These are phyloP conservation scores for Triplophysa bombifrons DNA, from an alignment of 2,797 vertebrate genomes.

Conservation along the genomic window DNA sequence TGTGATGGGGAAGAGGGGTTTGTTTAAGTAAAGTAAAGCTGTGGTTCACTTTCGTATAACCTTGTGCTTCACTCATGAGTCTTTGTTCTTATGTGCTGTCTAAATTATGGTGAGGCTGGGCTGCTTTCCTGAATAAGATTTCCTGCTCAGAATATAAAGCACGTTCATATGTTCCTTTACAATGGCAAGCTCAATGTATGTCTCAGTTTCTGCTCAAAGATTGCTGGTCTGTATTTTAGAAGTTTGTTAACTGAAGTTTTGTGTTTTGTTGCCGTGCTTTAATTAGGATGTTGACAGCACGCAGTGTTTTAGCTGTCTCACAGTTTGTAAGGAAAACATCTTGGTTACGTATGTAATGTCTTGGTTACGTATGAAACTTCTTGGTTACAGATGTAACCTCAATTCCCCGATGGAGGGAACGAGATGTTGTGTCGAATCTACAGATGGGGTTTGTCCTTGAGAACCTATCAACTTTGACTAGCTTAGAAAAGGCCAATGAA, in stretches of 20 bases:
- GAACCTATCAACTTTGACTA: no score
- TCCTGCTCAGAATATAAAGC: conserved; percentile 46
- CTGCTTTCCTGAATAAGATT: conserved; percentile 54
- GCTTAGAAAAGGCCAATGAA: no score
- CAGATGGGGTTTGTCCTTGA: no score
- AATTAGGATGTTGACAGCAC: no score
- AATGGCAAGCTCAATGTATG: conserved; percentile 47
- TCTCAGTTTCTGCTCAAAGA: conserved; percentile 22
- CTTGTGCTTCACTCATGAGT: conserved; percentile 53
- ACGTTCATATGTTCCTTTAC: conserved; percentile 47
- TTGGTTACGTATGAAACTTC: no score
- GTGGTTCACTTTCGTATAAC: conserved; percentile 53
- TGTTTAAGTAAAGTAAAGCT: conserved; percentile 48
- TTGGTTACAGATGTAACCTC: no score
- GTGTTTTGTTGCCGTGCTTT: background rate
- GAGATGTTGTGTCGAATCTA: no score
- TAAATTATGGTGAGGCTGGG: conserved; percentile 52
- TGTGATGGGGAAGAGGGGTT: conserved; percentile 49
- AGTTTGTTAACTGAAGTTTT: background rate
- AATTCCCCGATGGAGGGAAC: no score
- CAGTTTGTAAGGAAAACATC: no score
- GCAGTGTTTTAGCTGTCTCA: no score
- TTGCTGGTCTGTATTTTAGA: background rate
- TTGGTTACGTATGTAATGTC: no score
- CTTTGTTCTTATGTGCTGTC: conserved; percentile 54